These are phyloP conservation scores for Procambarus virginalis DNA, from an alignment of 1,140 invertebrate species.

Conservation along the genomic window DNA sequence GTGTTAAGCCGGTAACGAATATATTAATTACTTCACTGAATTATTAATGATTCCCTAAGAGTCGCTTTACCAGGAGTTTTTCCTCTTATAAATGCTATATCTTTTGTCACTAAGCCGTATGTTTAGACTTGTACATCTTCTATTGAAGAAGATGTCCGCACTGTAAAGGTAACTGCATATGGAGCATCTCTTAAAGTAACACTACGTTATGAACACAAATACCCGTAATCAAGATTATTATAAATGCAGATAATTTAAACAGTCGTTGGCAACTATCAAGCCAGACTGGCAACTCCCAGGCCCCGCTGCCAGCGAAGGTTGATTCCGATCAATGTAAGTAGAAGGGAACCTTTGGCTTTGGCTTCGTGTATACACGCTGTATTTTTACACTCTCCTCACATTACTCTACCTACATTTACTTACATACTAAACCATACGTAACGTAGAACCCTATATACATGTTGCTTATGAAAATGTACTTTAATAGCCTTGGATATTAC, in stretches of 20 bases:
- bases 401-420: not conserved
- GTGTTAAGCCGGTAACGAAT: not conserved
- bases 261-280: conserved; percentile 47
- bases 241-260: conserved; percentile 66
- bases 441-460: not conserved
- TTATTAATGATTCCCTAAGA: conserved; percentile 33
- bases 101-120: not conserved
- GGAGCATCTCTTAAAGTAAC: conserved; percentile 41
- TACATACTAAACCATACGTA: not conserved
- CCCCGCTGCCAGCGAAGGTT: conserved; percentile 60
- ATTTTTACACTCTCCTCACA: not conserved
- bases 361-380: conserved; percentile 47
- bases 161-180: not conserved
- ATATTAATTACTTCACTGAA: conserved; percentile 12
- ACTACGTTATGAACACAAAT: conserved; percentile 45
- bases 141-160: not conserved
- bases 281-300: conserved; percentile 52
- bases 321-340: conserved; percentile 63
- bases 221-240: conserved; percentile 62
- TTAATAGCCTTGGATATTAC: conserved; percentile 39
- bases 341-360: conserved; percentile 54
- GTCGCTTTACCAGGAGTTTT: not conserved
- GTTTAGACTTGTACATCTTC: not conserved
- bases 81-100: not conserved
- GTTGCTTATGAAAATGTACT: not conserved